Conservation (phyloP, 1,140 invertebrate genomes). For the Zophobas atratus region DNA sequence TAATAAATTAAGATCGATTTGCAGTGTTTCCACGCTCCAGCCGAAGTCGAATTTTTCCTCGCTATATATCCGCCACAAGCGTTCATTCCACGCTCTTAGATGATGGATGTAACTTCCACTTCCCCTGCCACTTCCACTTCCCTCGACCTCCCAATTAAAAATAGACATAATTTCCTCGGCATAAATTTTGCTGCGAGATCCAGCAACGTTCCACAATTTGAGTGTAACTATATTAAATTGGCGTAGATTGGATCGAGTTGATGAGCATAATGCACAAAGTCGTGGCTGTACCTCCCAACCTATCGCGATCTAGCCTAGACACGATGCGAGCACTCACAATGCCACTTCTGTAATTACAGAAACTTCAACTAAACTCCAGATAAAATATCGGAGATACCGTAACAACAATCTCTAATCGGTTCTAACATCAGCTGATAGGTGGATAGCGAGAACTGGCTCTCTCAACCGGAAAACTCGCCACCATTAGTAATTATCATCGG, state of each 20-base stretch:
- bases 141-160: no score
- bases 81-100: no score
- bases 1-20: no score
- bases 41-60: no score
- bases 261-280: constrained; percentile 53
- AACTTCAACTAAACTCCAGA: constrained; percentile 49
- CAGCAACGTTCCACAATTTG: neutral
- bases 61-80: no score
- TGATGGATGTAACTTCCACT: no score
- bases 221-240: constrained; percentile 8
- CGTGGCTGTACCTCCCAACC: constrained; percentile 49
- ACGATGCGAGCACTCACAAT: constrained; percentile 55
- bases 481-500: constrained; percentile 38
- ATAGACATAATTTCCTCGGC: no score
- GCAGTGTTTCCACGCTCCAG: no score
- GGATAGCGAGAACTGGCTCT: constrained; percentile 28
- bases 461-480: constrained; percentile 44
- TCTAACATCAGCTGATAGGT: constrained; percentile 22
- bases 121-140: no score
- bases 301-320: constrained; percentile 54
- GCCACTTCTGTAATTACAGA: constrained; percentile 59
- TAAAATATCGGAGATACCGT: constrained; percentile 36
- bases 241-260: constrained; percentile 43
- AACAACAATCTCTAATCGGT: constrained; percentile 30
- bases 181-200: neutral